phyloP scores from a whole-genome alignment of 53 echinoderm and acorn worm species.

The Paracentrotus lividus region DNA sequence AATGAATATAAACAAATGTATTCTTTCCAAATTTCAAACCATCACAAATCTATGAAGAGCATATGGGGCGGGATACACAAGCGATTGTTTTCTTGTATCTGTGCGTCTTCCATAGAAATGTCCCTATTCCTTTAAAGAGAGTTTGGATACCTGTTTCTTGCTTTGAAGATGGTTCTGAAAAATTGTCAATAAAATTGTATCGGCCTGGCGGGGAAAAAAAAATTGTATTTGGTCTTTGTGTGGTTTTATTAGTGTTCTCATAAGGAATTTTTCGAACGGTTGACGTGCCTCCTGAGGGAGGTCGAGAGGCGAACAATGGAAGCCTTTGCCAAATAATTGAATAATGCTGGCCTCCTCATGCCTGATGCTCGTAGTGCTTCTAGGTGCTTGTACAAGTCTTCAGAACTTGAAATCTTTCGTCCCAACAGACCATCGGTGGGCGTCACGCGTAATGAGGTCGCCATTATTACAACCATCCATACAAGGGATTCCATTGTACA shows the following conservation, averaged over 20 bases:
- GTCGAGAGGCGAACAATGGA: too few relatives aligned
- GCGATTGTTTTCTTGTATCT: background rate
- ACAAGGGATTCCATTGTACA: too few relatives aligned
- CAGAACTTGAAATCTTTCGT: too few relatives aligned
- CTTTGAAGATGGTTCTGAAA: conserved; percentile 60
- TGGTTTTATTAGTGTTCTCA: background rate
- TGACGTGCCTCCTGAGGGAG: too few relatives aligned
- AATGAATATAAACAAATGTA: conserved; percentile 9
- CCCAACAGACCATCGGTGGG: too few relatives aligned
- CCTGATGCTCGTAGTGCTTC: too few relatives aligned
- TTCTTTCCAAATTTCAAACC: conserved; percentile 57
- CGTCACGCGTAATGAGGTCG: too few relatives aligned
- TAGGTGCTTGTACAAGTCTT: too few relatives aligned
- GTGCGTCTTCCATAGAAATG: background rate
- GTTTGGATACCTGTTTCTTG: conserved; percentile 32
- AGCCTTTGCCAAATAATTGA: too few relatives aligned
- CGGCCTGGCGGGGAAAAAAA: conserved; percentile 84
- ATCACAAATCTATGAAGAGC: background rate
- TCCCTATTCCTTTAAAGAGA: conserved; percentile 17
- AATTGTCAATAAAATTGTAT: conserved; percentile 76
- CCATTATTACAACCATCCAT: too few relatives aligned
- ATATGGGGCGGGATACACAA: background rate
- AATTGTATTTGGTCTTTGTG: background rate
- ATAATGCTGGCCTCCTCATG: too few relatives aligned
- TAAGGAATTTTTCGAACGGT: too few relatives aligned